A percentile compares a stretch with the other conserved stretches of the same genome.
phyloP scores from a whole-genome alignment of 2,113 vertebrate species.

The Pycnonotus jocosus region DNA sequence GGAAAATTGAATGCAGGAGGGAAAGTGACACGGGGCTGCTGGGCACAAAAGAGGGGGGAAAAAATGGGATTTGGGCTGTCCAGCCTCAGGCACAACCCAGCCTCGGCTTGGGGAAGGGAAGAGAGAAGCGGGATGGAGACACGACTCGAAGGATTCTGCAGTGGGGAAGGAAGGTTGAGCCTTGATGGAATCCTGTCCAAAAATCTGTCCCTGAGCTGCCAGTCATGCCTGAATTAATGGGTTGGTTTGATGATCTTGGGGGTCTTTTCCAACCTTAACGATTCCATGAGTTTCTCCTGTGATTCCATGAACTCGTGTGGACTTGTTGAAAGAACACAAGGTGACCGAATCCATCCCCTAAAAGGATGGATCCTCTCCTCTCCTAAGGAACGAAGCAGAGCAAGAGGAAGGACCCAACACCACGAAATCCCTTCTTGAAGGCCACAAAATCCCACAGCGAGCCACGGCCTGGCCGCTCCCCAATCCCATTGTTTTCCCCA shows the following conservation, averaged over 20 bases:
- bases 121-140: not conserved
- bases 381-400: not conserved
- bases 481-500: not conserved
- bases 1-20: not conserved
- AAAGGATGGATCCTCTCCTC: not conserved
- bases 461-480: not conserved
- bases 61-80: not conserved
- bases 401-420: not conserved
- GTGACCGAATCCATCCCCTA: accelerated
- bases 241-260: accelerated
- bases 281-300: not conserved
- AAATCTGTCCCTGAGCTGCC: not conserved
- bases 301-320: accelerated
- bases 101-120: not conserved
- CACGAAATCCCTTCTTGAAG: not conserved
- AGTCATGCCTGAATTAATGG: not conserved
- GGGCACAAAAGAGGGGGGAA: not conserved
- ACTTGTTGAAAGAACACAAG: not conserved
- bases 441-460: not conserved
- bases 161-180: not conserved
- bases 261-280: not conserved
- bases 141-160: accelerated
- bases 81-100: not conserved
- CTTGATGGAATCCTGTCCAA: not conserved
- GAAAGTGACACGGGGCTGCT: not conserved